These are phyloP conservation scores for Nixonia krombeini DNA, from an alignment of 1,140 invertebrate genomes.

Conservation along the genomic window DNA sequence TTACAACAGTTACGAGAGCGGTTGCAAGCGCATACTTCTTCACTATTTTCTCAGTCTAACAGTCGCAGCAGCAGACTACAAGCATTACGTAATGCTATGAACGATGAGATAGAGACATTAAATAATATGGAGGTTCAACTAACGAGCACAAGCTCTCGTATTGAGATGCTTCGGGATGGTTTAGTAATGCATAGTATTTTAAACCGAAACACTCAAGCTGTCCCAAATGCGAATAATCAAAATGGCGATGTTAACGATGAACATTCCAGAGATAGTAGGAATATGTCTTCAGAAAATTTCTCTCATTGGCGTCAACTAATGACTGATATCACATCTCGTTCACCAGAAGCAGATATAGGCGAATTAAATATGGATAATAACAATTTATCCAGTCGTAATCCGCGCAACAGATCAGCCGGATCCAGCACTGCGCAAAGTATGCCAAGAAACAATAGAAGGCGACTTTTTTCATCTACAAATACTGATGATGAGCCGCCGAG, in stretches of 20 bases:
- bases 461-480: constrained; percentile 10
- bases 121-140: constrained; percentile 49
- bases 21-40: constrained; percentile 29
- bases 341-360: background rate
- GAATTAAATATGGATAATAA: background rate
- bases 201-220: too few relatives aligned
- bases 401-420: too few relatives aligned
- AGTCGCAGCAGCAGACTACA: constrained; percentile 26
- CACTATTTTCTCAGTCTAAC: constrained; percentile 21
- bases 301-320: background rate
- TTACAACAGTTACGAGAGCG: constrained; percentile 42
- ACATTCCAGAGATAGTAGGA: too few relatives aligned
- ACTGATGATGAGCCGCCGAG: constrained; percentile 34
- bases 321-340: background rate
- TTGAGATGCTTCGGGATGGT: constrained; percentile 43
- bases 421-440: background rate
- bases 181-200: constrained; percentile 25
- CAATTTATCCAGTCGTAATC: too few relatives aligned
- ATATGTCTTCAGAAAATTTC: background rate
- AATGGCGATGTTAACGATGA: too few relatives aligned
- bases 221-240: too few relatives aligned
- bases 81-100: constrained; percentile 38
- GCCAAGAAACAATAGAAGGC: constrained; percentile 18
- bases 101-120: constrained; percentile 46
- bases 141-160: constrained; percentile 40